phyloP scores from a whole-genome alignment of 1,140 invertebrate species.

The Euschistus heros region DNA sequence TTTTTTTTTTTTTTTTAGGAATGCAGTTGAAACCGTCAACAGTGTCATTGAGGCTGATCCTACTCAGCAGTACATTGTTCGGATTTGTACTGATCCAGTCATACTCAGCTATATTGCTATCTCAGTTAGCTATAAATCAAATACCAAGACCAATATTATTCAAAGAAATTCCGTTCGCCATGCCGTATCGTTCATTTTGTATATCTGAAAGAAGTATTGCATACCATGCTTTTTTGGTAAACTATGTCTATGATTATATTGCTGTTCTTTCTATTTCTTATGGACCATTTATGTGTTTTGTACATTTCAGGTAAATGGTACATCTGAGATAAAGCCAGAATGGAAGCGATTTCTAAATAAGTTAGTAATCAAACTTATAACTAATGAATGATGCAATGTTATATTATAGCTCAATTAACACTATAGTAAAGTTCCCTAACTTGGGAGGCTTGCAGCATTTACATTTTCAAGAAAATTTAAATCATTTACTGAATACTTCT shows the following conservation, averaged over 20 bases:
- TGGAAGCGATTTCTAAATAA: neutral
- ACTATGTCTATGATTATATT: neutral
- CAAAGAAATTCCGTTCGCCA: neutral
- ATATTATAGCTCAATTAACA: too few relatives aligned
- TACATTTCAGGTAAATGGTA: neutral
- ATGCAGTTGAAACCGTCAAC: neutral
- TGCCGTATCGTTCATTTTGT: neutral
- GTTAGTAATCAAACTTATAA: neutral
- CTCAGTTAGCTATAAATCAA: neutral
- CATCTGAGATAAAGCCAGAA: neutral
- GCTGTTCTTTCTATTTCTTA: neutral
- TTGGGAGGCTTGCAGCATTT: neutral
- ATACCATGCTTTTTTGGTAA: neutral
- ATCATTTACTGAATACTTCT: neutral
- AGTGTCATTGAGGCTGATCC: neutral
- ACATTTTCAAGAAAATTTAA: neutral
- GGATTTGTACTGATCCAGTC: neutral
- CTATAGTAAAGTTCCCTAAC: too few relatives aligned
- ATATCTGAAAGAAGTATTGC: conserved; percentile 2
- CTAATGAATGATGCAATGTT: neutral
- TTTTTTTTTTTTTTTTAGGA: neutral
- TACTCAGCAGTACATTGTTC: neutral
- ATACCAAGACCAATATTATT: neutral
- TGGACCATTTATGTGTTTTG: neutral
- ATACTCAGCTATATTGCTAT: neutral